Conservation (phyloP, 1,140 invertebrate genomes). For the Zaprionus capensis region DNA sequence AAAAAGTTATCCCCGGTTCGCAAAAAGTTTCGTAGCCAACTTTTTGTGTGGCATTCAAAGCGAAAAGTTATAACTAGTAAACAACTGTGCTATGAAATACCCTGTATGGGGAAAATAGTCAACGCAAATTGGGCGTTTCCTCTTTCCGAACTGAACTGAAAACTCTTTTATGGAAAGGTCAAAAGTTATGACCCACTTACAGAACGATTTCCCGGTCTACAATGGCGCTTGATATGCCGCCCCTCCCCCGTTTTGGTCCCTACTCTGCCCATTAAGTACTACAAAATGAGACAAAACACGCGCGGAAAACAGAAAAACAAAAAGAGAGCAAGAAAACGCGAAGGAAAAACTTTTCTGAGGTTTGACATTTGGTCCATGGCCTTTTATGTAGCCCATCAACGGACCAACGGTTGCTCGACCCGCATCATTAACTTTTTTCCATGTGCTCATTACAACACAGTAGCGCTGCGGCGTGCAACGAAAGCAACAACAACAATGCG, state of each 20-base stretch:
- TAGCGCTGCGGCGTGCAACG: conserved; percentile 2
- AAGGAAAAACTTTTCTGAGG: conserved; percentile 57
- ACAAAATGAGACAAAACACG: conserved; percentile 52
- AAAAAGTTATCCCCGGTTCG: conserved; percentile 31
- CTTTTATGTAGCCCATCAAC: conserved; percentile 63
- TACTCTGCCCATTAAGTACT: conserved; percentile 7
- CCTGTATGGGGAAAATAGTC: not conserved
- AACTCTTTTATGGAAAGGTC: not conserved
- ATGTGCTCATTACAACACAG: conserved; percentile 53
- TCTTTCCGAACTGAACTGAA: not conserved
- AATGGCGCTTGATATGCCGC: not conserved
- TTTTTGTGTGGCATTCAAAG: conserved; percentile 28
- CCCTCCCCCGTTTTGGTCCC: not conserved
- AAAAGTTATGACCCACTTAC: conserved; percentile 9
- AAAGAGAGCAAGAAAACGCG: conserved; percentile 36
- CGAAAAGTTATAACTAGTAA: conserved; percentile 1
- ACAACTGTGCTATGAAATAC: conserved; percentile 6
- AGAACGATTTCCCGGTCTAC: not conserved
- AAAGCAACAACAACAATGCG: conserved; percentile 2
- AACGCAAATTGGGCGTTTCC: not conserved
- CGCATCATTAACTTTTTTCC: conserved; percentile 76
- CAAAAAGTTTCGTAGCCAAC: conserved; percentile 33
- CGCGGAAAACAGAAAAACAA: conserved; percentile 50
- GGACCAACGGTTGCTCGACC: conserved; percentile 43
- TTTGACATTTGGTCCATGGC: conserved; percentile 76